A percentile compares a stretch with the other conserved stretches of the same genome.
These are phyloP conservation scores for Sardinella longiceps DNA, from an alignment of 2,797 vertebrate species.

Conservation along the genomic window DNA sequence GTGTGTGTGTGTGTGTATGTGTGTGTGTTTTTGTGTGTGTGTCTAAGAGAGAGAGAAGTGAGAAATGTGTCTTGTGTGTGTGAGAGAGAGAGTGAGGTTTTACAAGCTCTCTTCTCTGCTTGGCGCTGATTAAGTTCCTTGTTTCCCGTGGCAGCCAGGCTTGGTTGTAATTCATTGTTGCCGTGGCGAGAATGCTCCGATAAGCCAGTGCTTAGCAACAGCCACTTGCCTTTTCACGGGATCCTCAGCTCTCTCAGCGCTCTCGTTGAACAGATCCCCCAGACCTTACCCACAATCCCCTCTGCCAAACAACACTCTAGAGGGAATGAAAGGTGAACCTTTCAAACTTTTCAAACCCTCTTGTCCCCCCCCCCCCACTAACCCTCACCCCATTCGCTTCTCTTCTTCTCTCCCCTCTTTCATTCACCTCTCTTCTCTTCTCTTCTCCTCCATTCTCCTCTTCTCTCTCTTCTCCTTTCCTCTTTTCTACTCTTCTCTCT, in stretches of 20 bases:
- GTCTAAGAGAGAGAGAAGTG: background rate
- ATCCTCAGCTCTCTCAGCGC: slow-evolving; percentile 18
- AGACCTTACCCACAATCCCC: background rate
- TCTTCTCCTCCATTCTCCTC: background rate
- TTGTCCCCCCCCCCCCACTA: background rate
- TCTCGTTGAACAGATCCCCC: slow-evolving; percentile 18
- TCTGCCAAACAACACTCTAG: background rate
- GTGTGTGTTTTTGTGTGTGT: background rate
- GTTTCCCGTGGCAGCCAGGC: slow-evolving; percentile 25
- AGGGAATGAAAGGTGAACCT: background rate
- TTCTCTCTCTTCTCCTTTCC: too few species aligned
- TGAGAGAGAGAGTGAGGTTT: slow-evolving; percentile 16
- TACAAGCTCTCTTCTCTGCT: slow-evolving; percentile 3
- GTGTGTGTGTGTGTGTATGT: background rate
- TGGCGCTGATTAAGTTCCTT: slow-evolving; percentile 36
- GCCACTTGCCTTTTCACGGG: slow-evolving; percentile 30
- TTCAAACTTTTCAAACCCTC: background rate
- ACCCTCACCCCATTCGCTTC: too few species aligned
- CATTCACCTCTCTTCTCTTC: too few species aligned
- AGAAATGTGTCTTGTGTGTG: slow-evolving; percentile 2
- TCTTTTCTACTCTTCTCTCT: background rate
- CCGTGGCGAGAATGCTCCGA: slow-evolving; percentile 42
- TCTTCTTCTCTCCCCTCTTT: background rate
- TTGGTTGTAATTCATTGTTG: slow-evolving; percentile 40
- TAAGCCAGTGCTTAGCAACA: slow-evolving; percentile 59